These are phyloP conservation scores for Oscheius sp. DNA, from an alignment of 2,888 invertebrate species.

Conservation along the genomic window DNA sequence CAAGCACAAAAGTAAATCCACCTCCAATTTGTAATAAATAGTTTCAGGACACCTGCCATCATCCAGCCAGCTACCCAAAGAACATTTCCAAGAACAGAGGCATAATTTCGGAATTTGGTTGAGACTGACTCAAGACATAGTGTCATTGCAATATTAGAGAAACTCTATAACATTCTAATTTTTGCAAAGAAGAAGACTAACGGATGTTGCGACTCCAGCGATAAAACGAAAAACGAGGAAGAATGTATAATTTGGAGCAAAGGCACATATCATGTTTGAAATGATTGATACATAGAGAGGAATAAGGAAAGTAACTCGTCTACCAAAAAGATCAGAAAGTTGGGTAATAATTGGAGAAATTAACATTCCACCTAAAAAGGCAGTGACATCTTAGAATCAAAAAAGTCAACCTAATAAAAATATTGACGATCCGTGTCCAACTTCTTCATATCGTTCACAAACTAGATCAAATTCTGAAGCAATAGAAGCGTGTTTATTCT, in stretches of 20 bases:
- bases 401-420: slow-evolving; percentile 60
- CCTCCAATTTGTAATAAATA: slow-evolving; percentile 59
- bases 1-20: slow-evolving; percentile 58
- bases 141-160: slow-evolving; percentile 26
- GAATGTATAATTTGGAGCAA: slow-evolving; percentile 53
- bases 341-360: slow-evolving; percentile 59
- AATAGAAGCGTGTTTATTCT: slow-evolving; percentile 26
- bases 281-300: slow-evolving; percentile 60
- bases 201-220: slow-evolving; percentile 62
- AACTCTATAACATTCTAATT: background rate
- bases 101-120: slow-evolving; percentile 45
- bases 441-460: slow-evolving; percentile 52
- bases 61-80: slow-evolving; percentile 56
- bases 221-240: slow-evolving; percentile 65
- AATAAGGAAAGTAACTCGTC: slow-evolving; percentile 59
- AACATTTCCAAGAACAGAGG: slow-evolving; percentile 45
- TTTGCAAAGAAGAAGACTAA: slow-evolving; percentile 21
- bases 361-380: slow-evolving; percentile 51
- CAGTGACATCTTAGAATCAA: background rate
- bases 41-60: slow-evolving; percentile 59
- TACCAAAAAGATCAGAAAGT: slow-evolving; percentile 60
- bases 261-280: slow-evolving; percentile 59
- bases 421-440: slow-evolving; percentile 58
- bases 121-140: slow-evolving; percentile 54
- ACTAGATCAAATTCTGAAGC: slow-evolving; percentile 60